These are phyloP conservation scores for Eupithecia subumbrata DNA, from an alignment of 2,888 invertebrate species.

Conservation along the genomic window DNA sequence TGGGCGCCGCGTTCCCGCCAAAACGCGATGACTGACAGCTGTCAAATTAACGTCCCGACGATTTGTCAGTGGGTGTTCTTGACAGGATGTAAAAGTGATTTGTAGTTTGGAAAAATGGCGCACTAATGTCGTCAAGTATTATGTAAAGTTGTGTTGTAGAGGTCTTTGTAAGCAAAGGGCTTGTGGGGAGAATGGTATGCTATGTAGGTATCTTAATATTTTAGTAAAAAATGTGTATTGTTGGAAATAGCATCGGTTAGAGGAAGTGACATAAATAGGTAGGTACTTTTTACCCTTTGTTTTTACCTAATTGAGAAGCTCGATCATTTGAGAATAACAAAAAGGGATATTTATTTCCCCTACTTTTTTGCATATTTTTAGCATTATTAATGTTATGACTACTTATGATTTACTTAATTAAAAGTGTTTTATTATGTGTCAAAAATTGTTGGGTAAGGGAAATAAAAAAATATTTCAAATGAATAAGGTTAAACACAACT, in stretches of 20 bases:
- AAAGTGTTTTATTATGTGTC: no score
- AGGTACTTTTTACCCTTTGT: no score
- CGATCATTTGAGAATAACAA: no score
- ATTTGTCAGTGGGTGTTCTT: conserved; percentile 71
- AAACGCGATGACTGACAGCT: conserved; percentile 70
- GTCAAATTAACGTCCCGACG: conserved; percentile 65
- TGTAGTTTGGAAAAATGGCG: conserved; percentile 16
- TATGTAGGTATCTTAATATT: not conserved
- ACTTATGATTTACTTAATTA: no score
- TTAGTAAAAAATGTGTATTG: not conserved
- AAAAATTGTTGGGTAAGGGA: not conserved
- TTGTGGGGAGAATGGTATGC: not conserved
- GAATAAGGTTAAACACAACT: no score
- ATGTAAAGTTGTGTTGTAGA: not conserved
- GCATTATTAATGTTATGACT: no score
- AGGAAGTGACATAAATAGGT: no score
- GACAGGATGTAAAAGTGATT: conserved; percentile 37
- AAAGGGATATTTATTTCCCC: no score
- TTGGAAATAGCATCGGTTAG: not conserved
- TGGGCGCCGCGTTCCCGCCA: conserved; percentile 68
- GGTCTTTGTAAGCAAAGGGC: not conserved
- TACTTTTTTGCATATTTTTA: no score
- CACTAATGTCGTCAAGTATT: not conserved
- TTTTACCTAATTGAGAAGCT: no score
- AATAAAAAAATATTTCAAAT: not conserved